A percentile compares a stretch with the other conserved stretches of the same genome.
Conservation (phyloP, 2,888 invertebrate genomes). For the Hecatera dysodea region DNA sequence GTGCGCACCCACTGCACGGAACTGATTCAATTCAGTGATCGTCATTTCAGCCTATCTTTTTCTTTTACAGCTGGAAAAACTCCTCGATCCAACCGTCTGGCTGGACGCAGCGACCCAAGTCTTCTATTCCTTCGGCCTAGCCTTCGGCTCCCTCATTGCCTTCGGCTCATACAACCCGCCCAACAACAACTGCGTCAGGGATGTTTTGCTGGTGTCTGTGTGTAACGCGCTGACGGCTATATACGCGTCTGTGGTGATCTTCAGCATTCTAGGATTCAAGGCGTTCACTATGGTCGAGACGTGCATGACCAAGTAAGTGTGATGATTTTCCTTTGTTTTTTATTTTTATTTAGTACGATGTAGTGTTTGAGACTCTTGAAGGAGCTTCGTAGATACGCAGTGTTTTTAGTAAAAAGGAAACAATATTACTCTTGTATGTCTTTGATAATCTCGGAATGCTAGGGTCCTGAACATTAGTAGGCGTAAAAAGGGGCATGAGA, state of each 20-base stretch:
- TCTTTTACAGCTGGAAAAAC: slow-evolving; percentile 93
- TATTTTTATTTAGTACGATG: background rate
- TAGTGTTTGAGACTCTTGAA: no score
- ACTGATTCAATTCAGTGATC: no score
- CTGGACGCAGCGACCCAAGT: slow-evolving; percentile 99
- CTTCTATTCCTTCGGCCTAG: slow-evolving; percentile 98
- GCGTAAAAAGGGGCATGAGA: no score
- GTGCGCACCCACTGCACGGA: no score
- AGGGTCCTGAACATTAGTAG: no score
- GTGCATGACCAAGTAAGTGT: slow-evolving; percentile 92
- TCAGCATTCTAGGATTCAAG: slow-evolving; percentile 98
- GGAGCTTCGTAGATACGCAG: no score
- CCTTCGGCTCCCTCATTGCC: slow-evolving; percentile 98
- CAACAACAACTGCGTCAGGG: slow-evolving; percentile 98
- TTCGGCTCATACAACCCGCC: slow-evolving; percentile 99
- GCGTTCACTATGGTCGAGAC: slow-evolving; percentile 97
- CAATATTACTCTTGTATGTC: no score
- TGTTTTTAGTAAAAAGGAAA: no score
- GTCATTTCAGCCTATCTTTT: background rate
- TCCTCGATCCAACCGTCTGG: slow-evolving; percentile 97
- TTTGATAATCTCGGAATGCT: no score
- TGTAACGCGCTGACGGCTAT: slow-evolving; percentile 98
- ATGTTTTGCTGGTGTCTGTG: slow-evolving; percentile 97
- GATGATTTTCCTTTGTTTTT: background rate
- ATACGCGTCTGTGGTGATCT: slow-evolving; percentile 98